phyloP scores from a whole-genome alignment of 2,888 invertebrate genomes.

The Mylabris sibirica region DNA sequence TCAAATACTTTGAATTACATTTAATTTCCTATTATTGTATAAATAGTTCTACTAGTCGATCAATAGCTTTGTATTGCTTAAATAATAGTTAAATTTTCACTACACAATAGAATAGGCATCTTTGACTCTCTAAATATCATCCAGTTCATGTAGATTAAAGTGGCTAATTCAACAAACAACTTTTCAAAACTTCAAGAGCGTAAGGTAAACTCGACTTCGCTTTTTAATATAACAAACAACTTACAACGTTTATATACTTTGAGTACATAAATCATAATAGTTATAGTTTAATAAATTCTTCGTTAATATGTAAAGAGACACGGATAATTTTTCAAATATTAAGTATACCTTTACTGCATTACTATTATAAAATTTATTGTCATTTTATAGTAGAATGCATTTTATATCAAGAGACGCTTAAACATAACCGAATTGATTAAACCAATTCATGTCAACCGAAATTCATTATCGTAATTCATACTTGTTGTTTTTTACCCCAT shows the following conservation, averaged over 20 bases:
- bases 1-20: not conserved
- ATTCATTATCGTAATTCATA: not conserved
- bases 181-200: constrained; percentile 18
- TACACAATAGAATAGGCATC: not conserved
- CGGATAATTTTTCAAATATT: no score
- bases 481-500: not conserved
- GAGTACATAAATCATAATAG: not conserved
- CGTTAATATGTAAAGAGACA: not conserved
- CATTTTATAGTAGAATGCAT: not conserved
- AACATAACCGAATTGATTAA: not conserved
- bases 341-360: not conserved
- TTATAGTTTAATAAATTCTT: not conserved
- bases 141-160: not conserved
- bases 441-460: not conserved
- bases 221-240: no score
- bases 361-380: not conserved
- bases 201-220: no score
- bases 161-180: constrained; percentile 17
- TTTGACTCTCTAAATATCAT: not conserved
- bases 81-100: not conserved
- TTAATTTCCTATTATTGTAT: not conserved
- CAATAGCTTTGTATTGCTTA: not conserved
- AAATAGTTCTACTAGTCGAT: not conserved
- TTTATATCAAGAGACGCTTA: not conserved
- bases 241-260: no score